These are phyloP conservation scores for Pollimyrus isidori DNA, from an alignment of 2,113 vertebrate genomes.

Conservation along the genomic window DNA sequence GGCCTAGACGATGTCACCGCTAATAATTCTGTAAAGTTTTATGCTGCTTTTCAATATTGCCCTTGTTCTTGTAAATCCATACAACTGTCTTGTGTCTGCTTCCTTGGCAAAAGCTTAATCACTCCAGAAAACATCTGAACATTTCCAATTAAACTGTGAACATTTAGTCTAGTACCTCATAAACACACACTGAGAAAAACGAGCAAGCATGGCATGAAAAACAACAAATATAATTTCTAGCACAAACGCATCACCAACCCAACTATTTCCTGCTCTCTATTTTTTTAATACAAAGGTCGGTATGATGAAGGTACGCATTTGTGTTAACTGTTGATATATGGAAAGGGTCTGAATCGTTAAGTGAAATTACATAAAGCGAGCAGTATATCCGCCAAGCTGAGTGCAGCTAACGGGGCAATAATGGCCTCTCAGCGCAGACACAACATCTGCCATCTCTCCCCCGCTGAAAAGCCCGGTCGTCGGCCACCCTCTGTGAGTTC, in stretches of 20 bases:
- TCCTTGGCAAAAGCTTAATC: neutral
- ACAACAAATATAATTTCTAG: neutral
- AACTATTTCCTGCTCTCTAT: neutral
- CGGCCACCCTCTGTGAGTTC: slow-evolving; percentile 18
- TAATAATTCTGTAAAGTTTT: neutral
- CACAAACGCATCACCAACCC: neutral
- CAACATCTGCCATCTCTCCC: slow-evolving; percentile 8
- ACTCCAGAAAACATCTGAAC: neutral
- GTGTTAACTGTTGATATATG: neutral
- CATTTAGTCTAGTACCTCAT: neutral
- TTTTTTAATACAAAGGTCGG: neutral
- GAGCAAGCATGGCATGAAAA: neutral
- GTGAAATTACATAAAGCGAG: slow-evolving; percentile 15
- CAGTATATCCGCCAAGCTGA: neutral
- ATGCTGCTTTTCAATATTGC: neutral
- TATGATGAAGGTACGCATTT: neutral
- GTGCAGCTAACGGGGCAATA: slow-evolving; percentile 5
- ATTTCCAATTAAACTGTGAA: neutral
- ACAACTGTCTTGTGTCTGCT: neutral
- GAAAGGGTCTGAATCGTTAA: neutral
- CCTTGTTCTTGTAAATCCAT: neutral
- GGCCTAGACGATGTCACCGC: neutral
- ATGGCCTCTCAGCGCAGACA: slow-evolving; percentile 24
- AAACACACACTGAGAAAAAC: neutral
- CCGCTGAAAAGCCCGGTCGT: slow-evolving; percentile 5